Base-by-base conservation (phyloP, 2,797 vertebrate genomes). In the Alexandromys oeconomus region DNA sequence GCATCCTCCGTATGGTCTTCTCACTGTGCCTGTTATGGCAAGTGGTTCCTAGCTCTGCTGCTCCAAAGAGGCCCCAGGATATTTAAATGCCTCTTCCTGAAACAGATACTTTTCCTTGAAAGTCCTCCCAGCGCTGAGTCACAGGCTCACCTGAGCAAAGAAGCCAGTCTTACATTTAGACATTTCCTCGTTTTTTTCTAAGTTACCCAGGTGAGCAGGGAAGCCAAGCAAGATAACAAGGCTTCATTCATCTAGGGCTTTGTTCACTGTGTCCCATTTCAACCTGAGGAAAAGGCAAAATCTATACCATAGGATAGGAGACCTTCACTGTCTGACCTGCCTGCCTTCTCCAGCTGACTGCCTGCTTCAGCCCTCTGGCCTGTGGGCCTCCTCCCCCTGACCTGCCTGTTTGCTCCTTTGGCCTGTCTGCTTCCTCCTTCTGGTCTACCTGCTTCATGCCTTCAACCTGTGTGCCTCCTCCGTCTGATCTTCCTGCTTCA, bases 21-120 rank as follows among this genome's bases (percentile, higher is more conserved):
- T 98, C 98, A 95, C 97, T 96, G 97, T 88, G 94, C 97, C 94
- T 98, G 97, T 98, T 98, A 98, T 96, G 96, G 93, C 98, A 98
- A 98, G 97, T 98, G 97, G 97, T 97, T 98, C 97, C 97, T 97
- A 93, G 97, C 97, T 98, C 97, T 98, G 93, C 93, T 96, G 57
- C 84, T 97, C 97, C n/a, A 25, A 74, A 95, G 94, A 96, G 95
- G 96, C 97, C 95, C 85, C 48, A 96, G 96, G 97, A 98, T 95
- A 96, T 94, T 97, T 97, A 97, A 97, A 97, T 97, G 86, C 95
- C 96, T 97, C 97, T 97, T 97, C 96, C 77, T 92, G 95, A 98
- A 97, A 93, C 27, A n/a, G 92, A 96, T 92, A 1, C 63, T 76
- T 88, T 71, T 96, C 73, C 97, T 97, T 84, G 40, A 94, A 94